A percentile compares a stretch with the other conserved stretches of the same genome.
phyloP scores from a whole-genome alignment of 2,888 invertebrate species.

The Choreutis nemorana region DNA sequence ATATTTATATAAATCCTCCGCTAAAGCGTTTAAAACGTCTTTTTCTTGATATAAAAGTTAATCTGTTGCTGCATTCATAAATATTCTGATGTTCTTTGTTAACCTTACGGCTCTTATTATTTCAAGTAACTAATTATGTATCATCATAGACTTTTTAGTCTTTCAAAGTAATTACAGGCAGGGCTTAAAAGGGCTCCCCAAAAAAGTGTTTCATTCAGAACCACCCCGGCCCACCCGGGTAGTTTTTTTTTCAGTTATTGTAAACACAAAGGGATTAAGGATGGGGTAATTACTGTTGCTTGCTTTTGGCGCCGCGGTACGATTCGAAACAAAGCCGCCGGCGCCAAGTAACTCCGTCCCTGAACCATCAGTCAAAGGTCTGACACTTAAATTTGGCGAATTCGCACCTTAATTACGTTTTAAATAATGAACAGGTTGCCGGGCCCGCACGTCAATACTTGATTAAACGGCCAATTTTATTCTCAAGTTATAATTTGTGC shows the following conservation, averaged over 20 bases:
- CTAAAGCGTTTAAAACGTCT: too few species aligned
- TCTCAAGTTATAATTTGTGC: constrained; percentile 20
- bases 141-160: too few species aligned
- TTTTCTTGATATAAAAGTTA: too few species aligned
- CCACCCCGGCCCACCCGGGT: constrained; percentile 12
- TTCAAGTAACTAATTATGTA: too few species aligned
- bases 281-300: constrained; percentile 15
- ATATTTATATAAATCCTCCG: too few species aligned
- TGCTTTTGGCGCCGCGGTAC: constrained; percentile 9
- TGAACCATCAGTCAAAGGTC: constrained; percentile 28
- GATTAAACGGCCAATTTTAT: constrained; percentile 20
- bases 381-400: constrained; percentile 31
- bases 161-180: too few species aligned
- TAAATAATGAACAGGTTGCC: constrained; percentile 20
- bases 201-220: constrained; percentile 11
- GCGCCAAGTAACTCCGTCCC: constrained; percentile 3
- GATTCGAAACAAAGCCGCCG: constrained; percentile 23
- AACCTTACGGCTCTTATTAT: too few species aligned
- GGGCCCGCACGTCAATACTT: constrained; percentile 17
- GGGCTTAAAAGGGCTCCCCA: too few species aligned
- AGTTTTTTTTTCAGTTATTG: constrained; percentile 9
- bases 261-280: constrained; percentile 20
- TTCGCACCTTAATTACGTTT: constrained; percentile 15
- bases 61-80: too few species aligned
- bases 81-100: too few species aligned